Base-by-base conservation (phyloP, 2,797 vertebrate species). In the Mallotus villosus region DNA sequence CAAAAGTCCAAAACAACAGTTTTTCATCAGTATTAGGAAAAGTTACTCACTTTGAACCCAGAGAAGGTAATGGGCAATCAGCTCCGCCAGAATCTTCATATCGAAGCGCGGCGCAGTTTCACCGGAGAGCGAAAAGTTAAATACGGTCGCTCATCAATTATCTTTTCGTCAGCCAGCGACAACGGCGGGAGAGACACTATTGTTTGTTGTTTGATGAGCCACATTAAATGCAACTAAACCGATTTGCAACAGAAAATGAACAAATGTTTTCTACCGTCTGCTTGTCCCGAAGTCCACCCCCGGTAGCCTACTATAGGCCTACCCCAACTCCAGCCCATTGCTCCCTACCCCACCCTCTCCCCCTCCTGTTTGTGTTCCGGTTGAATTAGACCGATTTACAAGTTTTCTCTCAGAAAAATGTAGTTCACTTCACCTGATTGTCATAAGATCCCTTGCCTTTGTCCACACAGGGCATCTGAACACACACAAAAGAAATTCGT, bases 41-140 rank as follows among this genome's bases (percentile, higher is more conserved):
- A 74, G 2, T 41, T 68, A 91, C 92, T 93, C 75, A 93, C 92
- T 81, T 81, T 87, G 83, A 78, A 89, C 75, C 21, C 85, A 69
- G 57, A 92, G 80, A 4, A 91, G 71, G 55, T 72, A 71, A 66
- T 78, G 89, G 5, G 86, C 57, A 68, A 81, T 11, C 8, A 77
- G 5, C 63, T 74, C 74, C 63, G 78, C 27, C 12, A 63, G 19
- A 55, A 1, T 79, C 68, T 74, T 62, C 22, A 27, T 72, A 76
- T 53, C 70, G 61, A 63, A 61, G 46, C 66, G 51, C 73, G 71
- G 37, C 65, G 19, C 62, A 76, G 68, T 46, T 66, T 25, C 12
- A 11, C 41, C 64, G 11, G 53, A 77, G 24, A 22, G 22, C 41
- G 51, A 12, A 7, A 57, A 3, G 63, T 37, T 65, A 61, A 4